A percentile compares a stretch with the other conserved stretches of the same genome.
phyloP scores from a whole-genome alignment of 2,113 vertebrate species.

The Trichechus manatus region DNA sequence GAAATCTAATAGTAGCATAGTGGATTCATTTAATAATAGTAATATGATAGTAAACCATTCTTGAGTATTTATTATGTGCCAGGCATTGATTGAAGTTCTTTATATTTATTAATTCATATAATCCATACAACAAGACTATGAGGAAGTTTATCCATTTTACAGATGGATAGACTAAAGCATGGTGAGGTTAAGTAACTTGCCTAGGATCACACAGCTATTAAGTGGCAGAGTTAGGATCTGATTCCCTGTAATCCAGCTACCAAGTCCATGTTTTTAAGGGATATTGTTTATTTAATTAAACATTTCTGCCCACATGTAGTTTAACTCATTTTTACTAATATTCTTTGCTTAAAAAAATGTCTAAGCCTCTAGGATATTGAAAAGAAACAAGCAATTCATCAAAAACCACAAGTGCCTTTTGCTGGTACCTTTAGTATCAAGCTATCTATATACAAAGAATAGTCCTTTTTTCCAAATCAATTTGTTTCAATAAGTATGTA shows the following conservation, averaged over 20 bases:
- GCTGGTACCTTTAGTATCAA: conserved; percentile 8
- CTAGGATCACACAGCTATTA: not conserved
- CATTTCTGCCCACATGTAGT: not conserved
- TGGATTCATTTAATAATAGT: not conserved
- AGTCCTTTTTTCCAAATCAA: not conserved
- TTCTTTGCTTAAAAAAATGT: not conserved
- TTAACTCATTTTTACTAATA: not conserved
- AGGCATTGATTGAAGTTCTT: not conserved
- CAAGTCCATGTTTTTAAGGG: not conserved
- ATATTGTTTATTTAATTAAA: not conserved
- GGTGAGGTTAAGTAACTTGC: not conserved
- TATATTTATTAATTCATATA: not conserved
- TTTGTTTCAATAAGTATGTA: not conserved
- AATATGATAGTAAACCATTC: not conserved
- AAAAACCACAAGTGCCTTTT: not conserved
- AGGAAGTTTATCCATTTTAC: not conserved
- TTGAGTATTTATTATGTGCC: not conserved
- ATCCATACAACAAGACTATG: not conserved
- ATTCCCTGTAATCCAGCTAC: not conserved
- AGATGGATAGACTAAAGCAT: not conserved
- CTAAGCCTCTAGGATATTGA: not conserved
- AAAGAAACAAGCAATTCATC: not conserved
- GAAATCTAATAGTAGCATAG: not conserved
- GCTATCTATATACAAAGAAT: not conserved
- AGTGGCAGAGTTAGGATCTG: not conserved